These are phyloP conservation scores for Dicentrarchus labrax DNA, from an alignment of 2,113 vertebrate species.

Conservation along the genomic window DNA sequence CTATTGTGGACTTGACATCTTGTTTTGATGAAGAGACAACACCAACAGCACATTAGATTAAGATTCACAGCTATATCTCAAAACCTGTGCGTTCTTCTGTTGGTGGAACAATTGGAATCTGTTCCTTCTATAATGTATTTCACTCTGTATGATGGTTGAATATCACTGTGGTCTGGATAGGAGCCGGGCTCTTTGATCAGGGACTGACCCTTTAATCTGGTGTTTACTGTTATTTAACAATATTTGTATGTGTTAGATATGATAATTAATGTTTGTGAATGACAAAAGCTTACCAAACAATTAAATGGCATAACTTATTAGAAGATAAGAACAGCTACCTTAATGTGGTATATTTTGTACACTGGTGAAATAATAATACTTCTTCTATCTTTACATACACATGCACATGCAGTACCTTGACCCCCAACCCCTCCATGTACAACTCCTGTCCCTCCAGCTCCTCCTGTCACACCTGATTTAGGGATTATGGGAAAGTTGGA, in stretches of 20 bases:
- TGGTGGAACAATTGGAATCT: not conserved
- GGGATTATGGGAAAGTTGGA: not conserved
- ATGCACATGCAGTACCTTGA: constrained; percentile 29
- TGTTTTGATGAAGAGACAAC: not conserved
- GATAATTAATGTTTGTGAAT: no score
- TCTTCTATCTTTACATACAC: constrained; percentile 13
- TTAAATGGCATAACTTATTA: no score
- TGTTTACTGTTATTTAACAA: no score
- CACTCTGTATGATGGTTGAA: not conserved
- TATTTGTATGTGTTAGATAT: no score
- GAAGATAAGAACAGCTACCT: not conserved
- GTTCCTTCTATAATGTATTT: not conserved
- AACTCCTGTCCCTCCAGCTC: constrained; percentile 12
- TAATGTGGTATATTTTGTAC: not conserved
- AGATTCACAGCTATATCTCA: no score
- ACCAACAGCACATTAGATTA: not conserved
- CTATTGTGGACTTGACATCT: not conserved
- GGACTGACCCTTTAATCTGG: no score
- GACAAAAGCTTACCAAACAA: no score
- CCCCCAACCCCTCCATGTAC: constrained; percentile 12
- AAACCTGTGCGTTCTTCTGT: no score
- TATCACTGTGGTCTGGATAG: not conserved
- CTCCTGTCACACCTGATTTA: constrained; percentile 34
- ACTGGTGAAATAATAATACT: not conserved
- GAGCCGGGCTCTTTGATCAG: no score